Evolutionary conservation across 2,797 vertebrate genomes (phyloP).

Genomic region (Pangasius mekongensis): DNA sequence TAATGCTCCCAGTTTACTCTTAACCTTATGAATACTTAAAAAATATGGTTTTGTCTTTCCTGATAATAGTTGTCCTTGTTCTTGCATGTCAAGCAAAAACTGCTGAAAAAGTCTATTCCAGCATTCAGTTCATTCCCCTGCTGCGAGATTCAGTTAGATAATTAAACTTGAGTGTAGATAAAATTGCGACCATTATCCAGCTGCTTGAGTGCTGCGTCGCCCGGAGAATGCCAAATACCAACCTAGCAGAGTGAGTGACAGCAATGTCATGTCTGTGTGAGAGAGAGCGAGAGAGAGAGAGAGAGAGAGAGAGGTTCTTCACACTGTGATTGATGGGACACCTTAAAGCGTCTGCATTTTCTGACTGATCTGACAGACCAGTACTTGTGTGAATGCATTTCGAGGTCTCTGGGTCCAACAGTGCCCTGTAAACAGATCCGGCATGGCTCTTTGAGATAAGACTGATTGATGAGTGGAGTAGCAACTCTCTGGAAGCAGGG

Average conservation of each 20-base stretch:
- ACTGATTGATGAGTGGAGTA: conserved; percentile 35
- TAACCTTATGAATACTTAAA: background rate
- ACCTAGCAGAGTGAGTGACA: background rate
- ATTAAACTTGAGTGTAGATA: conserved; percentile 13
- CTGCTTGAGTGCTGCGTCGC: conserved; percentile 7
- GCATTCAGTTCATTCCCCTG: background rate
- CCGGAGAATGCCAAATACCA: background rate
- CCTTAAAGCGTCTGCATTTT: background rate
- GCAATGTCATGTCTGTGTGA: background rate
- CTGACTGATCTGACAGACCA: background rate
- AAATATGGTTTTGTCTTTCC: background rate
- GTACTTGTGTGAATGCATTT: background rate
- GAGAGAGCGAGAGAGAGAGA: background rate
- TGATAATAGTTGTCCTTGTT: background rate
- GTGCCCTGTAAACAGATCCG: conserved; percentile 26
- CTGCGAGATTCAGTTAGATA: conserved; percentile 8
- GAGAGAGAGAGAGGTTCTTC: background rate
- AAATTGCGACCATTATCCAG: conserved; percentile 6
- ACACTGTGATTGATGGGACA: background rate
- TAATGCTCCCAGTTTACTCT: background rate
- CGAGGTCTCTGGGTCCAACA: conserved; percentile 11
- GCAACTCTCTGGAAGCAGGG: conserved; percentile 25
- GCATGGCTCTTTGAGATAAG: conserved; percentile 48
- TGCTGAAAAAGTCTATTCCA: background rate
- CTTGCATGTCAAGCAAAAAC: background rate